These are phyloP conservation scores for Drosophila nasuta DNA, from an alignment of 1,140 invertebrate genomes.

Conservation along the genomic window DNA sequence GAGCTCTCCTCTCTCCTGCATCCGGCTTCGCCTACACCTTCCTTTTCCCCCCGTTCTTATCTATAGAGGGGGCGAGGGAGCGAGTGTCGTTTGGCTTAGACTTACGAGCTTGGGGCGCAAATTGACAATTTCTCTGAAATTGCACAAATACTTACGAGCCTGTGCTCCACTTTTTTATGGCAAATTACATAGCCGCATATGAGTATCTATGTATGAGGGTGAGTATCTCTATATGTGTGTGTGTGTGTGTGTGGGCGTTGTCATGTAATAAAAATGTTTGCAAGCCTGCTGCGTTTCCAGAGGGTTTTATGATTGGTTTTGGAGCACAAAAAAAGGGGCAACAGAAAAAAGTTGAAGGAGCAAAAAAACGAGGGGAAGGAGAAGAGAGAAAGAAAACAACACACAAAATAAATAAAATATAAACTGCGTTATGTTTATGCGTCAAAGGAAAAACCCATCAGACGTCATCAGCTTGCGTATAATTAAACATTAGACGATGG, in stretches of 20 bases:
- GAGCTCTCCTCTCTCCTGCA: conserved; percentile 9
- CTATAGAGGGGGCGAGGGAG: not conserved
- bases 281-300: conserved; percentile 53
- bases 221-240: conserved; percentile 22
- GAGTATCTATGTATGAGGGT: conserved; percentile 29
- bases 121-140: conserved; percentile 82
- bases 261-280: conserved; percentile 76
- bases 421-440: conserved; percentile 83
- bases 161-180: conserved; percentile 79
- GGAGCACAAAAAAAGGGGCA: conserved; percentile 47
- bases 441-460: conserved; percentile 62
- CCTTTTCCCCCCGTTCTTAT: conserved; percentile 34
- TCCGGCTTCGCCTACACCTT: conserved; percentile 2
- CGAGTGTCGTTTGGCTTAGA: conserved; percentile 64
- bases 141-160: conserved; percentile 77
- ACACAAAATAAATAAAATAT: conserved; percentile 76
- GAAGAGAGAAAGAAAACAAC: conserved; percentile 34
- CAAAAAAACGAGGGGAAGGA: conserved; percentile 3
- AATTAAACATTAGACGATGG: conserved; percentile 73
- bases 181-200: conserved; percentile 75
- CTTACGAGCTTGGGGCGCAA: conserved; percentile 74
- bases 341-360: not conserved
- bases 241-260: conserved; percentile 36
- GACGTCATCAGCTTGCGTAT: conserved; percentile 66
- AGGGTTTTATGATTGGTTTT: conserved; percentile 79